Evolutionary conservation across 2,888 invertebrate genomes (phyloP), one percentile per base, ranked within the genome.

Genomic region (Drosophila yooni): DNA sequence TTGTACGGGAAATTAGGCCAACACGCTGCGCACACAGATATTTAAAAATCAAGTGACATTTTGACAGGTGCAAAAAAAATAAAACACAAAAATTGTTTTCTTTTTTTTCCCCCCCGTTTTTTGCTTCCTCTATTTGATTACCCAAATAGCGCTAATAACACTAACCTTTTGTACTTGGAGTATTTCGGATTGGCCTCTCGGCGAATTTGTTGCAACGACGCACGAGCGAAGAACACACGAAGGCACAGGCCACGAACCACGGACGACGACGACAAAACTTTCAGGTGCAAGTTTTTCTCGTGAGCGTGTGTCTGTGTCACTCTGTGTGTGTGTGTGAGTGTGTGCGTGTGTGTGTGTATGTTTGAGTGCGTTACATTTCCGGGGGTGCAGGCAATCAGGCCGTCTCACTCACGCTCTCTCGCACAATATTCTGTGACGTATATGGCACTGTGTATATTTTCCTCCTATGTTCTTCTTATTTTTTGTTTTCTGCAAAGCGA

Each of bases 271-370:
- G 64, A 38, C 57, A 70, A 67, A 88, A 89, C 88, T 86, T 85
- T 89, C 90, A 85, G 85, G 85, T 85, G 85, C 85, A 85, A 85
- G 90, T 89, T 85, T 88, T 89, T 88, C 82, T 70, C 81, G 74
- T 62, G 43, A 59, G 60, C 65, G 31, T 62, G 68, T 68, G 62
- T 71, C 73, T 67, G 72, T 79, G 62, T 8, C n/a, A 18, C 38
- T n/a, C 10, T 70, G 75, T 67, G 73, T 80, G 51, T 43, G 68
- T 56, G 68, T 67, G n/a, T 59, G 36, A 34, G 65, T 57, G 48
- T 62, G 60, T 25, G 53, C 15, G 63, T 54, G 70, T 69, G 64
- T 70, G 76, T 64, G 69, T 78, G 53, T 43, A 59, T 57, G 66
- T 61, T 64, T 70, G 56, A 38, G 72, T 76, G 73, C 70, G 75